A percentile compares a stretch with the other conserved stretches of the same genome.
phyloP scores from a whole-genome alignment of 2,888 invertebrate genomes.

The Germaria angustata region DNA sequence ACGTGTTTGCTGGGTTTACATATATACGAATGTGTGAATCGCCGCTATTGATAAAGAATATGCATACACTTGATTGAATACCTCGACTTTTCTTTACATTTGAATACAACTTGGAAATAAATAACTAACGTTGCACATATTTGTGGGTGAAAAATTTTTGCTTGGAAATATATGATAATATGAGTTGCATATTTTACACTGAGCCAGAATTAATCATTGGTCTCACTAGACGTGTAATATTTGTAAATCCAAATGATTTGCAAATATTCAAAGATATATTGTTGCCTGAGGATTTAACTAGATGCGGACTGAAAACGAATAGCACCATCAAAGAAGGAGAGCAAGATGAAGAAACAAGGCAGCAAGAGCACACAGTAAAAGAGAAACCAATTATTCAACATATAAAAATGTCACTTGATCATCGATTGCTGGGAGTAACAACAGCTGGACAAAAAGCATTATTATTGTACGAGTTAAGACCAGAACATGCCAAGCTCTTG shows the following conservation, averaged over 20 bases:
- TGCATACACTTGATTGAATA: too few species aligned
- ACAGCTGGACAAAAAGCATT: conserved; percentile 84
- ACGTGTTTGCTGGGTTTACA: too few species aligned
- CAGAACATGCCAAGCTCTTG: conserved; percentile 77
- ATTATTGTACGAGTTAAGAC: conserved; percentile 80
- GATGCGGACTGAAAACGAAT: conserved; percentile 69
- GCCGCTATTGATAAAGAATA: too few species aligned
- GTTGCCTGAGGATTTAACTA: conserved; percentile 73
- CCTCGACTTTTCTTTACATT: too few species aligned
- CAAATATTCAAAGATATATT: conserved; percentile 77
- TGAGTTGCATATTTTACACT: conserved; percentile 73
- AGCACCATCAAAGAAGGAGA: background rate
- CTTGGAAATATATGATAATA: conserved; percentile 11
- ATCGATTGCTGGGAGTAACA: conserved; percentile 83
- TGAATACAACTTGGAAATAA: too few species aligned
- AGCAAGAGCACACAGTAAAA: conserved; percentile 28
- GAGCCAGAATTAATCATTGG: conserved; percentile 76
- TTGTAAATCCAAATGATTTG: conserved; percentile 77
- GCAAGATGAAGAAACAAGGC: conserved; percentile 2
- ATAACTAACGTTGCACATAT: too few species aligned
- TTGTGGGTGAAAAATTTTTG: too few species aligned
- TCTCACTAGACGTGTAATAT: conserved; percentile 73
- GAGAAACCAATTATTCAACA: conserved; percentile 74
- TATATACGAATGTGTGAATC: too few species aligned
- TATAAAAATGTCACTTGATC: conserved; percentile 82